Base-by-base conservation (phyloP, 2,113 vertebrate genomes). In the Crotalus horridus region DNA sequence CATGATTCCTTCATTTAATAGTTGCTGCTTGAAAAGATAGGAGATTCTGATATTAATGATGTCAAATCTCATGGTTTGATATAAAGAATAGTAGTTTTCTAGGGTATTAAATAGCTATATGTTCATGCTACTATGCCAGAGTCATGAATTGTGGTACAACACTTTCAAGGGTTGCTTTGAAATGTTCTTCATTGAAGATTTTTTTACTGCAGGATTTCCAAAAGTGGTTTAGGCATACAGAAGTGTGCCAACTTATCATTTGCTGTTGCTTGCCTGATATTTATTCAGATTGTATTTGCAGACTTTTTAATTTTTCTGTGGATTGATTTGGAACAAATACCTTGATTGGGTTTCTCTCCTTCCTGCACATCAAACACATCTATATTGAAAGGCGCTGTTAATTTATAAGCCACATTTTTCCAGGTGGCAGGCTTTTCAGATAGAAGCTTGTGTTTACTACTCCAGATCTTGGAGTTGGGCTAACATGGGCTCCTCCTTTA, bases 271-370 rank as follows among this genome's bases (percentile, higher is more conserved):
- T 93, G 55, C 94, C 94, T 96, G 93, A 95, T 92, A 93, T 93
- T 61, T 95, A 92, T 55, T 91, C 95, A 96, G 96, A 96, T 97
- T 96, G 96, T 96, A 96, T 97, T 94, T 96, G 89, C 95, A 90
- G 96, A 92, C 91, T 89, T 93, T 92, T 64, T 96, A 94, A 96
- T 96, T 96, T 96, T 96, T 96, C 95, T 91, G 89, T 0, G 89
- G 96, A 95, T 74, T 88, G 91, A 92, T 95, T 92, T 94, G 85
- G 74, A 94, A 92, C 88, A 89, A 81, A 95, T 94, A 93, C 93
- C 93, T 89, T 21, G 69, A 95, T 94, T 92, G 93, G 33, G 87
- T 95, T 92, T 95, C 91, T 92, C 10, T 33, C 69, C 20, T 53
- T 12, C 3, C 69, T 15, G 1, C 90, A 39, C 1, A 23, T 24